Evolutionary conservation across 2,113 vertebrate species (phyloP), one percentile per base, ranked within the genome.

Genomic region (Fulica atra): DNA sequence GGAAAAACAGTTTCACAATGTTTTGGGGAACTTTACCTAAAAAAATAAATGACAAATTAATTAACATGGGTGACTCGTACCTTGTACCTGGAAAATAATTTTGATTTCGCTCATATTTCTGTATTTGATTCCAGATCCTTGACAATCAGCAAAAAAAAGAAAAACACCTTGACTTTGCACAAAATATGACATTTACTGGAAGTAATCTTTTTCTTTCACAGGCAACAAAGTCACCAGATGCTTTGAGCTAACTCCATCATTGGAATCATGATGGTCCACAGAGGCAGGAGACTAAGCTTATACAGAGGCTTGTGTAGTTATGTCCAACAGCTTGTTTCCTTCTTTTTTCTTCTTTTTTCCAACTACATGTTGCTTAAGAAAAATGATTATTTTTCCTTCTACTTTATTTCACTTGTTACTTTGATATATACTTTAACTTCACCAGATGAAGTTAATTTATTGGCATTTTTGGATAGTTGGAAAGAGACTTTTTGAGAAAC

Each of bases 1-100:
- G 69, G 17, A 88, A 92, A 85, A 86, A 68, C 1, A 88, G 42
- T 50, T 91, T 81, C 66, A 61, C 33, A 59, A 46, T 83, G 16
- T 77, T 95, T 86, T 59, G 31, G 46, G 68, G 54, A 91, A 72
- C 10, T 57, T 89, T 51, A 69, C 78, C 68, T 81, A 89, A 89
- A 95, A 95, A 46, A 85, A 79, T 77, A 72, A 80, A 88, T 51
- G 23, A 66, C n/a, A 82, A 89, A 90, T 80, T 2, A 83, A 88
- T 89, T 88, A 80, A 72, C 70, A 88, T 2, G 33, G 29, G 46
- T 81, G 66, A 70, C 73, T 82, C 73, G 24, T 57, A 89, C 82
- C 54, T 94, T 77, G 50, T 2, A 82, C 85, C 89, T 91, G 50
- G 69, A 80, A 92, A 71, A 82, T 82, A 72, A 85, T 91, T 94